phyloP scores from a whole-genome alignment of 2,888 invertebrate species.

The Cactoblastis cactorum region DNA sequence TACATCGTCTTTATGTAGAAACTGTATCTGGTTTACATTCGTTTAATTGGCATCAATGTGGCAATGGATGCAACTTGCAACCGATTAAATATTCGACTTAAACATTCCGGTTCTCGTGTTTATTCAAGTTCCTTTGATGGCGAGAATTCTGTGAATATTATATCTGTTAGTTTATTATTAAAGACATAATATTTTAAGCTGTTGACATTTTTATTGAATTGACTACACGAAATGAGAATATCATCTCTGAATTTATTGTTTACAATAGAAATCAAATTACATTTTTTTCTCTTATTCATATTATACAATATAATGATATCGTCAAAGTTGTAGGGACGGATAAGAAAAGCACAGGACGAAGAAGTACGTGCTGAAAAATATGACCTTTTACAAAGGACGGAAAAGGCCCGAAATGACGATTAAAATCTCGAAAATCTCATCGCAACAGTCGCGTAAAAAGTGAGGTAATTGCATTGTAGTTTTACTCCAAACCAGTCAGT shows the following conservation, averaged over 20 bases:
- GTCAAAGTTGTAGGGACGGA: too few relatives aligned
- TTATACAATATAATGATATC: too few relatives aligned
- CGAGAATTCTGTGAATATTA: not conserved
- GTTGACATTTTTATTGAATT: not conserved
- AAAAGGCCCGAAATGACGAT: too few relatives aligned
- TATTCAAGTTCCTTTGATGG: constrained; percentile 3
- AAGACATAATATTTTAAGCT: not conserved
- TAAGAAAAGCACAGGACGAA: too few relatives aligned
- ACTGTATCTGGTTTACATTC: not conserved
- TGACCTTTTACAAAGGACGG: too few relatives aligned
- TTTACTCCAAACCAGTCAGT: not conserved
- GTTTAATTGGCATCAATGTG: constrained; percentile 3
- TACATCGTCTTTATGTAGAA: not conserved
- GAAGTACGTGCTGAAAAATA: too few relatives aligned
- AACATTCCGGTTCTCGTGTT: not conserved
- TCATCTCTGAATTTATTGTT: not conserved
- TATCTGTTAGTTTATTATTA: not conserved
- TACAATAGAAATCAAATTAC: not conserved
- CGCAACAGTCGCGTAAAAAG: not conserved
- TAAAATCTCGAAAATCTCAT: not conserved
- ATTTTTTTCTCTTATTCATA: not conserved
- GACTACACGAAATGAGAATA: not conserved
- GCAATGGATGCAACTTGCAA: not conserved
- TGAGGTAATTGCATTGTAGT: not conserved
- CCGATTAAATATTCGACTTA: not conserved